Conservation (phyloP, 2,797 vertebrate genomes). For the Clarias fuscus region DNA sequence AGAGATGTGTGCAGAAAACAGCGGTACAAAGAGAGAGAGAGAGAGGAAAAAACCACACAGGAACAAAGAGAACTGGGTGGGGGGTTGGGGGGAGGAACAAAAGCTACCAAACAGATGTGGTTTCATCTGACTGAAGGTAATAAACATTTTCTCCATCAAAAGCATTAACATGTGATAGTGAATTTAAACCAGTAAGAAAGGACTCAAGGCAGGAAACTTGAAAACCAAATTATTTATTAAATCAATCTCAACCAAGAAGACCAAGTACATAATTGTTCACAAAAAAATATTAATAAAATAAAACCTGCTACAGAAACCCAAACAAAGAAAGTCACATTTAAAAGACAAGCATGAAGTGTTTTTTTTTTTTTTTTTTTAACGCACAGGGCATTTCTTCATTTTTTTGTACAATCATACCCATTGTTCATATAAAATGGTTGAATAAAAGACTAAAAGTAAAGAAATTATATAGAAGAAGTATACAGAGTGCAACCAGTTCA, state of each 20-base stretch:
- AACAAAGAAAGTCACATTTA: background rate
- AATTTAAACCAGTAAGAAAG: conserved; percentile 44
- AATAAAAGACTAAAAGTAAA: background rate
- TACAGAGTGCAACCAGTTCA: background rate
- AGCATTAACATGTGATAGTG: background rate
- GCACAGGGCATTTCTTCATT: background rate
- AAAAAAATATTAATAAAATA: background rate
- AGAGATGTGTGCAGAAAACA: conserved; percentile 62
- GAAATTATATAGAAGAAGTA: background rate
- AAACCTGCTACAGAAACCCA: background rate
- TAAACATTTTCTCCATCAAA: background rate
- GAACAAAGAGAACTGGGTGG: conserved; percentile 30
- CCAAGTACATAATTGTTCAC: background rate
- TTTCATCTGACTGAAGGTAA: conserved; percentile 17
- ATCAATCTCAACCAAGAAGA: conserved; percentile 19
- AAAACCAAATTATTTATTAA: conserved; percentile 50
- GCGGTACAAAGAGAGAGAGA: conserved; percentile 21
- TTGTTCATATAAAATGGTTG: background rate
- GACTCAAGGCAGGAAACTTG: conserved; percentile 45
- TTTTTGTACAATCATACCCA: background rate
- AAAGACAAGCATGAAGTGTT: background rate
- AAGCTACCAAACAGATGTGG: conserved; percentile 32
- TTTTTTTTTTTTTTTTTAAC: background rate
- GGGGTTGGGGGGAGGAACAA: conserved; percentile 22
- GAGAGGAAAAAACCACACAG: conserved; percentile 9